Percentiles rank a stretch among this genome's conserved stretches.
phyloP scores from a whole-genome alignment of 2,797 vertebrate genomes.

The Stomatorhinus walkeri region DNA sequence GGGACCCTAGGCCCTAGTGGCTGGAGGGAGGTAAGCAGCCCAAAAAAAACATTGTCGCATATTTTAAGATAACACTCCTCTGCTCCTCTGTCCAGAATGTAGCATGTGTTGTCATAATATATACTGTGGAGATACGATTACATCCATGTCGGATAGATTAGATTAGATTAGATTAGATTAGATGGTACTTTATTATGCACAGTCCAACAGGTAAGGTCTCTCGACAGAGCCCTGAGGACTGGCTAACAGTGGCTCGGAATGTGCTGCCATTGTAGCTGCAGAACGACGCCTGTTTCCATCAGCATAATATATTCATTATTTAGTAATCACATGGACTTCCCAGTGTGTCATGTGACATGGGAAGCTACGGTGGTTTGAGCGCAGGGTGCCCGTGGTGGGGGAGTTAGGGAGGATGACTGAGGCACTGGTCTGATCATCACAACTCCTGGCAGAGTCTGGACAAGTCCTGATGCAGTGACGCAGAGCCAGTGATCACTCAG shows the following conservation, averaged over 20 bases:
- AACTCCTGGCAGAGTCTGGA: background rate
- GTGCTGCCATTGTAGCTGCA: background rate
- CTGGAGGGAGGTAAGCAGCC: background rate
- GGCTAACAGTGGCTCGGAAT: background rate
- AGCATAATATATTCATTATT: background rate
- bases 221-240: background rate
- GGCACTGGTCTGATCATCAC: background rate
- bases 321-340: background rate
- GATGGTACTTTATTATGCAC: no score
- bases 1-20: background rate
- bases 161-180: no score
- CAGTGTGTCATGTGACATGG: background rate
- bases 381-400: background rate
- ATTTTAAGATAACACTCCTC: background rate
- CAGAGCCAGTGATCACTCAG: background rate
- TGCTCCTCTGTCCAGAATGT: background rate
- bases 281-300: background rate
- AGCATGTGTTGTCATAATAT: background rate
- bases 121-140: background rate
- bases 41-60: background rate
- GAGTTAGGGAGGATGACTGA: background rate
- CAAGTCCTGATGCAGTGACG: background rate
- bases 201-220: background rate
- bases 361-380: background rate
- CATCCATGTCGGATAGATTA: background rate